A percentile compares a stretch with the other conserved stretches of the same genome.
Evolutionary conservation across 2,888 invertebrate genomes (phyloP).

Genomic region (Zygogramma bicolorata): DNA sequence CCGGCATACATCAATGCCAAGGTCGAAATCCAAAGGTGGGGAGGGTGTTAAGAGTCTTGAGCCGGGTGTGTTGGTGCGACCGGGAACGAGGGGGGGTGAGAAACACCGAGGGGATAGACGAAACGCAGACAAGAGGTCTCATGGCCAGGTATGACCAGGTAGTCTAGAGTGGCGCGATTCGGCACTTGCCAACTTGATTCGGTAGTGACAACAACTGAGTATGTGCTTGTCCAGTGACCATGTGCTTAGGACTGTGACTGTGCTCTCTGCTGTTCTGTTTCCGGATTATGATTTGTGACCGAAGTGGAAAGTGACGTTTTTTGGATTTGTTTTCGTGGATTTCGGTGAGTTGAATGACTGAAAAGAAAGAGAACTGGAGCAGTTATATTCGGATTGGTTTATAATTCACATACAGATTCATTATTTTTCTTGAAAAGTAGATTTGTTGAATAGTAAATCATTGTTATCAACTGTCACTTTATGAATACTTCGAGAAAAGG

Average conservation of each 20-base stretch:
- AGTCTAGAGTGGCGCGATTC: conserved; percentile 35
- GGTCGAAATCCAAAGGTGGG: conserved; percentile 23
- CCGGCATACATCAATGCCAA: conserved; percentile 19
- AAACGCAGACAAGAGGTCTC: conserved; percentile 38
- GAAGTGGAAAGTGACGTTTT: conserved; percentile 13
- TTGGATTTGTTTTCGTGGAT: conserved; percentile 13
- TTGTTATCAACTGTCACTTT: no score
- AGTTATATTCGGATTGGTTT: no score
- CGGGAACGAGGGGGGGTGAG: conserved; percentile 27
- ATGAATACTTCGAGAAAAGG: no score
- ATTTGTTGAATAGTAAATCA: no score
- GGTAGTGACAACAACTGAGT: conserved; percentile 27
- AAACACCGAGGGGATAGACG: conserved; percentile 34
- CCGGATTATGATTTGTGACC: conserved; percentile 18
- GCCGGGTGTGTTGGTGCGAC: conserved; percentile 25
- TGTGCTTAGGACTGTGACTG: conserved; percentile 26
- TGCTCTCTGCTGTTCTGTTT: conserved; percentile 13
- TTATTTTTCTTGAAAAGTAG: no score
- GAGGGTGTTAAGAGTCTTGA: conserved; percentile 24
- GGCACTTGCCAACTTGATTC: conserved; percentile 41
- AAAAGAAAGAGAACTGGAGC: not conserved
- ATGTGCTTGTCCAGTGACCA: conserved; percentile 6
- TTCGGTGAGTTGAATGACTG: not conserved
- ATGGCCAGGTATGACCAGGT: conserved; percentile 41
- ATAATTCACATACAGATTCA: no score